Base-by-base conservation (phyloP, 2,888 invertebrate species). In the Fragum whitleyi region DNA sequence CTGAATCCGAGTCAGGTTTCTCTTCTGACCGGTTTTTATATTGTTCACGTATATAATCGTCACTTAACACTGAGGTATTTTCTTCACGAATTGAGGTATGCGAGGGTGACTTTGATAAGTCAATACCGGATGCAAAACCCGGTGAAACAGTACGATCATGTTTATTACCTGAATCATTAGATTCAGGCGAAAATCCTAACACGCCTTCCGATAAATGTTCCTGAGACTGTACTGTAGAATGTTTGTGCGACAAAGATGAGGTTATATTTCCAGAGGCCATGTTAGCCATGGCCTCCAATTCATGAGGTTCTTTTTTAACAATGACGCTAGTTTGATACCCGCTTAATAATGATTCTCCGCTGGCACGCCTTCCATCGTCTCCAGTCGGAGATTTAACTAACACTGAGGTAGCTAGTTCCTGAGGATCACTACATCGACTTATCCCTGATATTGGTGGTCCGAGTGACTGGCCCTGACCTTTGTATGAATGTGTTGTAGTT, bases 281-380 rank as follows among this genome's bases (percentile, higher is more conserved):
- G 61, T 47, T 75, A 55, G 71, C 78, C 71, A 69, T 42, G 59
- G 83, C 74, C 65, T 84, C 70, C n/a, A 74, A 65, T 53, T 88
- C 87, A 71, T 87, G 86, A 79, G 85, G 80, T 81, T 89, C 89
- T 71, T 84, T 81, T 82, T 90, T 90, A 51, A 87, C 85, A 77
- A 87, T 87, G 70, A 87, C 86, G 79, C 86, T 87, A 51, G 86
- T 80, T 71, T 86, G 85, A 81, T 84, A 86, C 79, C 85, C 83
- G 80, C 83, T 80, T 82, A 82, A 65, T 65, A 70, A 62, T 21
- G 73, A 68, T 42, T 73, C 78, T 36, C 83, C 81, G 39, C 77
- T 79, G 71, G 79, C 83, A 53, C 74, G 53, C 57, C 82, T 73
- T 47, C 76, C 75, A 36, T 77, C 75, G 36, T 77, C 75, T 51